A percentile compares a stretch with the other conserved stretches of the same genome.
Conservation (phyloP, 92 coral and sea anemone species). For the Palythoa caribaeorum region DNA sequence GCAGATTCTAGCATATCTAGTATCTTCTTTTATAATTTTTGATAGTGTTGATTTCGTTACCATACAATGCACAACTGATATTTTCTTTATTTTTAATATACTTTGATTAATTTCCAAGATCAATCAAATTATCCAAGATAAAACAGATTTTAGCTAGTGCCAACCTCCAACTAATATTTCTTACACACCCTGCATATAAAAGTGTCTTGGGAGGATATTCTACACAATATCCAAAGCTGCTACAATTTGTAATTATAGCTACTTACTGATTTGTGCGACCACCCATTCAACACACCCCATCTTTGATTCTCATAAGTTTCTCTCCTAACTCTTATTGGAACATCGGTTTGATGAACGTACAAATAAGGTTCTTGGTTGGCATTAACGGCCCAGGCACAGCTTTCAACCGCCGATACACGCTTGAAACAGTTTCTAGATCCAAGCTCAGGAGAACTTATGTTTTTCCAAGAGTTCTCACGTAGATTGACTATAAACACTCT, state of each 20-base stretch:
- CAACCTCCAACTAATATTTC: too few relatives aligned
- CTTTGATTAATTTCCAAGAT: too few relatives aligned
- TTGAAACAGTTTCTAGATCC: conserved; percentile 93
- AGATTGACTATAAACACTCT: conserved; percentile 78
- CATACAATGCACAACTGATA: too few relatives aligned
- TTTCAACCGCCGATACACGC: conserved; percentile 84
- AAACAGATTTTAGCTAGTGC: too few relatives aligned
- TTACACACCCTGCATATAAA: too few relatives aligned
- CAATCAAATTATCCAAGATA: too few relatives aligned
- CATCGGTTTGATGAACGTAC: conserved; percentile 86
- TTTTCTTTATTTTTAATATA: too few relatives aligned
- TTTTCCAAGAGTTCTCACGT: conserved; percentile 83
- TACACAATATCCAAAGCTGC: background rate
- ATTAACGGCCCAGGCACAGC: conserved; percentile 98
- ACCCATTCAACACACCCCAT: conserved; percentile 84
- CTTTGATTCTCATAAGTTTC: conserved; percentile 93
- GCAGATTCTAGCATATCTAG: too few relatives aligned
- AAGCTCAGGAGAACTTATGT: conserved; percentile 82
- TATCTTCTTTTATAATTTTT: too few relatives aligned
- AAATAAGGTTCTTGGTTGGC: conserved; percentile 91
- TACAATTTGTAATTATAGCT: background rate
- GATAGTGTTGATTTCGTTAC: too few relatives aligned
- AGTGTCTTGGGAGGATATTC: too few relatives aligned
- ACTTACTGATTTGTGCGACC: conserved; percentile 91
- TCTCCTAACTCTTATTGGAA: conserved; percentile 83